Base-by-base conservation (phyloP, 2,113 vertebrate species). In the Sapayoa aenigma region DNA sequence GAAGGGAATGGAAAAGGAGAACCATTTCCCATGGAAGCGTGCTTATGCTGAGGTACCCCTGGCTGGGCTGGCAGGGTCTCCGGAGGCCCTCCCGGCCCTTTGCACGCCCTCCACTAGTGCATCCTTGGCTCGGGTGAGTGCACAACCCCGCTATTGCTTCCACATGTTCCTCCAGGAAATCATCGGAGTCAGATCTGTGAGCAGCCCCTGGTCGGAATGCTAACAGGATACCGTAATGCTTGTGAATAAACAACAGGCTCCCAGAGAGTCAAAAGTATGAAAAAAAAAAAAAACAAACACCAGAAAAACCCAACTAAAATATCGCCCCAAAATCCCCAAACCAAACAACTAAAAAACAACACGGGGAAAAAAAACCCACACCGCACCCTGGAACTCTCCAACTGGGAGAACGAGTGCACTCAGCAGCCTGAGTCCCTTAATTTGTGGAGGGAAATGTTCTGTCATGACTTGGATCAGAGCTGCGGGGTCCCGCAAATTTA, bases 131-230 rank as follows among this genome's bases (percentile, higher is more conserved):
- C 77, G 95, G 96, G 91, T 90, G 97, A 98, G 93, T 72, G 96
- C 96, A 52, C 86, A 95, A 94, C 96, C 82, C 90, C 71, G 94
- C 98, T 99, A 99, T 99, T 98, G 98, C 98, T 99, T 99, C 99
- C 99, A 99, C 98, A 99, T 99, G 99, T 99, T 98, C 94, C 97
- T 97, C 72, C 98, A 98, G 98, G 97, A 98, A 98, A 98, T 88
- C 97, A 95, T 96, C 86, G 97, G 93, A 97, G 97, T 98, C 97
- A 85, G 96, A 97, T 94, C 97, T 96, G 96, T 98, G 98, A 99
- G 98, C 98, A 98, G 98, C 96, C 97, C 94, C 98, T 98, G 98
- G 98, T 98, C 97, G 98, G 97, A 97, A 98, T 98, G 99, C 97
- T 96, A 96, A 96, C 97, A 97, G 98, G 97, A 98, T 98, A 98